Conservation (phyloP, 2,797 vertebrate species). For the Halcyon smyrnensis region DNA sequence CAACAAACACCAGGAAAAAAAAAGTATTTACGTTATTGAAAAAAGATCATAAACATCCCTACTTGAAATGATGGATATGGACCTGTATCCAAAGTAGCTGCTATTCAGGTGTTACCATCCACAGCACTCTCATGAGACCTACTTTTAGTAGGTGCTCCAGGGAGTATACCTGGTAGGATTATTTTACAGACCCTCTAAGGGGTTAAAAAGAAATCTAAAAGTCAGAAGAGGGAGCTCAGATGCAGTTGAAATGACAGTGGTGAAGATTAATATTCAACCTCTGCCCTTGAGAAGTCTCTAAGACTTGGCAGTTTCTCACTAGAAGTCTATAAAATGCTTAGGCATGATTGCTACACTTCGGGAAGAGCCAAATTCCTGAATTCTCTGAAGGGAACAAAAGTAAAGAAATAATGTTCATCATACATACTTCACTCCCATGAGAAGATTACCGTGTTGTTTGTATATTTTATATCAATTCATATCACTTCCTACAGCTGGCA, state of each 20-base stretch:
- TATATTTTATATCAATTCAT: conserved; percentile 61
- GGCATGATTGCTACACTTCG: conserved; percentile 41
- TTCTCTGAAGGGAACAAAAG: conserved; percentile 5
- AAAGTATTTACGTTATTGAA: background rate
- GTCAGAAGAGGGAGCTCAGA: conserved; percentile 64
- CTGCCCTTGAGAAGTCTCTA: conserved; percentile 61
- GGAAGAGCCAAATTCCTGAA: conserved; percentile 59
- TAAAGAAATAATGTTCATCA: background rate
- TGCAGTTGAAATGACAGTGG: conserved; percentile 49
- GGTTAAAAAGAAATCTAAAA: conserved; percentile 39
- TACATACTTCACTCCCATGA: conserved; percentile 45
- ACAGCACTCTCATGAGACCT: background rate
- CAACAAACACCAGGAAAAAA: background rate
- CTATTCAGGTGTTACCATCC: background rate
- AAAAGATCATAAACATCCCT: background rate
- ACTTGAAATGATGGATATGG: background rate
- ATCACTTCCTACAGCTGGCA: conserved; percentile 67
- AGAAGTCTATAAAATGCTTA: conserved; percentile 63
- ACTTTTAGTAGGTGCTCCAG: background rate
- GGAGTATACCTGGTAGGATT: background rate
- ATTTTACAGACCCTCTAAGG: background rate
- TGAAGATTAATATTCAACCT: conserved; percentile 67
- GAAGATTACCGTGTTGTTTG: conserved; percentile 39
- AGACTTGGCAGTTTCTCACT: conserved; percentile 65
- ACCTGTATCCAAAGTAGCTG: background rate